phyloP scores from a whole-genome alignment of 2,113 vertebrate species.

The Thunnus thynnus region DNA sequence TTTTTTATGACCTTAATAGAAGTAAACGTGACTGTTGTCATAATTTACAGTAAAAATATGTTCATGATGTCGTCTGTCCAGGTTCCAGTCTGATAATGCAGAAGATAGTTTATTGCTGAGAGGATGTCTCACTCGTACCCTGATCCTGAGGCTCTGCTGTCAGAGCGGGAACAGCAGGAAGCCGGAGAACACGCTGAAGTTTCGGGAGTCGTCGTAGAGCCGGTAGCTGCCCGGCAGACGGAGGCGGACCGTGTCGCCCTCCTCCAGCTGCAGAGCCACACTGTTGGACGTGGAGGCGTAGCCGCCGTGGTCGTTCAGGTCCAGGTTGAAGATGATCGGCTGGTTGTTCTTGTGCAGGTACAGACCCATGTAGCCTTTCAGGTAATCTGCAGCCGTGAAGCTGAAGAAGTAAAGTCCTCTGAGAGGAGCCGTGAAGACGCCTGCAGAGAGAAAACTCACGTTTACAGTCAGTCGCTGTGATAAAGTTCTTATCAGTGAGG shows the following conservation, averaged over 20 bases:
- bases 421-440: constrained; percentile 73
- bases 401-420: constrained; percentile 77
- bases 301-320: constrained; percentile 78
- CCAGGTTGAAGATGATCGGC: constrained; percentile 67
- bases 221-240: constrained; percentile 76
- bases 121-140: background rate
- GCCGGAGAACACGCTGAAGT: constrained; percentile 77
- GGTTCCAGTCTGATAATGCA: background rate
- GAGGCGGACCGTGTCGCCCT: constrained; percentile 56
- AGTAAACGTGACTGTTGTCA: too few relatives aligned
- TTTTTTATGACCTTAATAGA: too few relatives aligned
- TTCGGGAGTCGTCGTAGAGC: constrained; percentile 75
- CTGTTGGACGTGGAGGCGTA: constrained; percentile 52
- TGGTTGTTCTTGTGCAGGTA: constrained; percentile 71
- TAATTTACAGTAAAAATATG: too few relatives aligned
- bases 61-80: too few relatives aligned
- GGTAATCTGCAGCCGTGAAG: constrained; percentile 74
- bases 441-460: constrained; percentile 33
- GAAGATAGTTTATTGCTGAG: background rate
- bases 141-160: background rate
- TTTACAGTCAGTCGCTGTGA: too few relatives aligned
- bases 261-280: constrained; percentile 61
- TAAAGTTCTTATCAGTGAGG: too few relatives aligned
- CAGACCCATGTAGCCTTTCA: constrained; percentile 79
- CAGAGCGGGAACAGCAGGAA: constrained; percentile 74